Evolutionary conservation across 2,113 vertebrate genomes (phyloP).

Genomic region (Phyllopteryx taeniolatus): DNA sequence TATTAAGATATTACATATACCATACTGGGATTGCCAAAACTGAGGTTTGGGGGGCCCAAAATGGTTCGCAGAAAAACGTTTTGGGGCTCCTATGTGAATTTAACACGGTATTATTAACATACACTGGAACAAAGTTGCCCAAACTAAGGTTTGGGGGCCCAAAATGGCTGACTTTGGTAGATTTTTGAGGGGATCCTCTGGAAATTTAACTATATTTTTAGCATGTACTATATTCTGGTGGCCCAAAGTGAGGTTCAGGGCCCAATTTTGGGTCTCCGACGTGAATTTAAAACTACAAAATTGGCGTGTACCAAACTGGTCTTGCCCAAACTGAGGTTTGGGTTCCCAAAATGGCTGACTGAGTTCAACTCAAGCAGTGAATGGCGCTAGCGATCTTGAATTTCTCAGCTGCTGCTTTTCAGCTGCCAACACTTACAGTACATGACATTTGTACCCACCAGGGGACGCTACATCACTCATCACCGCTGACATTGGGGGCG

Average conservation of each 20-base stretch:
- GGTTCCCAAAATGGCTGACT: constrained; percentile 22
- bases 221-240: neutral
- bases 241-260: neutral
- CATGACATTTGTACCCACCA: constrained; percentile 45
- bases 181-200: no score
- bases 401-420: constrained; percentile 43
- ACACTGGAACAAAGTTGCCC: no score
- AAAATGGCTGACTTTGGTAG: no score
- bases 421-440: constrained; percentile 37
- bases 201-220: no score
- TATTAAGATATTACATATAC: no score
- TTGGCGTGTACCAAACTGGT: neutral
- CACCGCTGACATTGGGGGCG: constrained; percentile 2
- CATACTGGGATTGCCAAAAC: no score
- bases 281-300: neutral
- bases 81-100: no score
- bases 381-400: constrained; percentile 19
- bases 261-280: neutral
- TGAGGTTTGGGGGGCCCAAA: no score
- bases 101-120: no score
- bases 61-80: no score
- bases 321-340: neutral
- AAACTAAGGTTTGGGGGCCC: no score
- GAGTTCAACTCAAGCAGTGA: constrained; percentile 16
- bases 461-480: constrained; percentile 64